A percentile compares a stretch with the other conserved stretches of the same genome.
These are phyloP conservation scores for Toxonevra muliebris DNA, from an alignment of 2,888 invertebrate species.

Conservation along the genomic window DNA sequence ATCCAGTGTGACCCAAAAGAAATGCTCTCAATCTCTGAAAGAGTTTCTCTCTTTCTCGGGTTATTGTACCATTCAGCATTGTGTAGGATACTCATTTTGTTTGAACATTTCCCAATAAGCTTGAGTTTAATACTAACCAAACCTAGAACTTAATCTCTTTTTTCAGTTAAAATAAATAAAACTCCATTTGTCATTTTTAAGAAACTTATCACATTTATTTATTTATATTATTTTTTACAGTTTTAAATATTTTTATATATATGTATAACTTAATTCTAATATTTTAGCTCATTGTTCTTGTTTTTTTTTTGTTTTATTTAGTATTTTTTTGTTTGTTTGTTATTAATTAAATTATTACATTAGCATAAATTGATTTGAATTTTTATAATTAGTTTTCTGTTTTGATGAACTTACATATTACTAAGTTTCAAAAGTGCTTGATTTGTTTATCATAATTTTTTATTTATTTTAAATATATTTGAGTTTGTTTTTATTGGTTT, in stretches of 20 bases:
- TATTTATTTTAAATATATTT: not conserved
- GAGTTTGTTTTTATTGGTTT: constrained; percentile 5
- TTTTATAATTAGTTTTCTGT: constrained; percentile 7
- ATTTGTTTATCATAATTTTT: not conserved
- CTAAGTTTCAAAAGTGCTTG: constrained; percentile 11
- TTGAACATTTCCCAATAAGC: too few species aligned
- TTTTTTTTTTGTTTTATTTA: constrained; percentile 14
- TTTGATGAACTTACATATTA: constrained; percentile 18
- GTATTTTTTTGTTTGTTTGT: constrained; percentile 23
- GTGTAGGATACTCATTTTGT: too few species aligned
- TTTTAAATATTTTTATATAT: constrained; percentile 37
- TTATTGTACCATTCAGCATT: too few species aligned
- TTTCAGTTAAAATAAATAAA: too few species aligned
- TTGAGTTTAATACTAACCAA: too few species aligned
- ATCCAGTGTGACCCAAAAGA: too few species aligned
- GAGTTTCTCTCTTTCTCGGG: too few species aligned
- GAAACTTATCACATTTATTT: constrained; percentile 65
- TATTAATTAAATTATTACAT: constrained; percentile 5
- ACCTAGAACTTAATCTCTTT: too few species aligned
- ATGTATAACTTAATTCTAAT: constrained; percentile 39
- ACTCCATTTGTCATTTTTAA: constrained; percentile 45
- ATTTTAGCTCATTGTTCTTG: constrained; percentile 39
- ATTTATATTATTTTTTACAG: constrained; percentile 53
- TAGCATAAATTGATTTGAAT: constrained; percentile 4
- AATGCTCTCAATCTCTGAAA: too few species aligned